phyloP scores from a whole-genome alignment of 2,888 invertebrate species.

The Busseola fusca region DNA sequence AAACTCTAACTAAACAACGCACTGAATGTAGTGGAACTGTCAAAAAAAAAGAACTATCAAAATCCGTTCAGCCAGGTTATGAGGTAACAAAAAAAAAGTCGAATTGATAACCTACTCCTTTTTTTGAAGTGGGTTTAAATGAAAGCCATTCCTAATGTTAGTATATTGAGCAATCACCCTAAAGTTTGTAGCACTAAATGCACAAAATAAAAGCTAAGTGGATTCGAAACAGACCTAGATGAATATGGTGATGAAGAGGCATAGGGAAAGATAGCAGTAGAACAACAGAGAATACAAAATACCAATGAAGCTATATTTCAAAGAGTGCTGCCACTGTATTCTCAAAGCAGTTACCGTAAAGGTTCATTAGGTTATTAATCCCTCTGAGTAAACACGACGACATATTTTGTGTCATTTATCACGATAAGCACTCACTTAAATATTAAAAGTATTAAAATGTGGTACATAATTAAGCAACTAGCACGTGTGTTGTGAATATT shows the following conservation, averaged over 20 bases:
- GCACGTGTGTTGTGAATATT: conserved; percentile 49
- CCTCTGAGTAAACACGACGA: conserved; percentile 28
- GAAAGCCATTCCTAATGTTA: background rate
- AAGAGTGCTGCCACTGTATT: background rate
- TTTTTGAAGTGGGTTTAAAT: no score
- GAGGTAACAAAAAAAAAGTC: no score
- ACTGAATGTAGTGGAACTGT: no score
- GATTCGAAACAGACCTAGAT: background rate
- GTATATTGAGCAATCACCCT: background rate
- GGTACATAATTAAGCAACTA: conserved; percentile 33
- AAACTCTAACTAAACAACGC: no score
- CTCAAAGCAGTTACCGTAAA: conserved; percentile 3
- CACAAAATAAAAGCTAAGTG: background rate
- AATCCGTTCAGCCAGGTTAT: no score
- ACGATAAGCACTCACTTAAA: conserved; percentile 28
- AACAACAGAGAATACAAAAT: background rate
- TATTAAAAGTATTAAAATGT: conserved; percentile 38
- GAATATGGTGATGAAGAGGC: background rate
- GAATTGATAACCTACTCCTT: no score
- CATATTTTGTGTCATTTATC: conserved; percentile 19
- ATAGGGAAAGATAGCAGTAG: background rate
- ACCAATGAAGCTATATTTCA: conserved; percentile 17
- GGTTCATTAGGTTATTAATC: conserved; percentile 42
- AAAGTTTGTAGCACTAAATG: background rate
- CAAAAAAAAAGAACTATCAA: no score